phyloP scores from a whole-genome alignment of 2,797 vertebrate species.

The Chelidonichthys spinosus region DNA sequence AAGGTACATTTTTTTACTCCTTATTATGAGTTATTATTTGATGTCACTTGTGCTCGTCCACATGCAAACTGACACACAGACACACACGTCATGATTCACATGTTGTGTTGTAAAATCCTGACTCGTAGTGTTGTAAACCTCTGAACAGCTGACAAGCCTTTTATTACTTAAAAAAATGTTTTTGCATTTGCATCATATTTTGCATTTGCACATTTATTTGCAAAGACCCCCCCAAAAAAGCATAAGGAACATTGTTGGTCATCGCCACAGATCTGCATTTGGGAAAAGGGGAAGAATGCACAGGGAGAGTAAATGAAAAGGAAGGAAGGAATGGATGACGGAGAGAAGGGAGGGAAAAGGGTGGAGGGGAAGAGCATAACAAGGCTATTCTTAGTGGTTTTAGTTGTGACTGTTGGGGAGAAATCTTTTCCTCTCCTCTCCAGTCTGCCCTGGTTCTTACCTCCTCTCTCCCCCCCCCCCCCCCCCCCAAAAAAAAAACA shows the following conservation, averaged over 20 bases:
- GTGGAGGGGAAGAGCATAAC: slow-evolving; percentile 41
- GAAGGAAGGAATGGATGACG: slow-evolving; percentile 52
- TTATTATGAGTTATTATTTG: not conserved
- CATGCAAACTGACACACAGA: not conserved
- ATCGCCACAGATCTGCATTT: slow-evolving; percentile 20
- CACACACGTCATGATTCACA: no score
- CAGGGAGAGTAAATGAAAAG: slow-evolving; percentile 50
- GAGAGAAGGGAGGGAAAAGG: slow-evolving; percentile 31
- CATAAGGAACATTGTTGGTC: not conserved
- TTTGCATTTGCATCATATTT: not conserved
- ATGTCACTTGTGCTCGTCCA: not conserved
- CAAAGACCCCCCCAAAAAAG: no score
- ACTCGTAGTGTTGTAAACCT: not conserved
- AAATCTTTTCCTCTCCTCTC: slow-evolving; percentile 22
- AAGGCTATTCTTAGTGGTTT: slow-evolving; percentile 72
- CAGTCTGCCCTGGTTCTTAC: slow-evolving; percentile 19
- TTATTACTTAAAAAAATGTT: not conserved
- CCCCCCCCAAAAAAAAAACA: slow-evolving; percentile 13
- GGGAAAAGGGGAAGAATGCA: slow-evolving; percentile 41
- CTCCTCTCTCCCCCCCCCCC: slow-evolving; percentile 23
- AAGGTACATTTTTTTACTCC: slow-evolving; percentile 67
- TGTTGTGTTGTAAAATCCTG: no score
- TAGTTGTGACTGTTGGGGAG: slow-evolving; percentile 45
- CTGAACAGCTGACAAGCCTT: not conserved
- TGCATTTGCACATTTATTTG: not conserved